phyloP scores from a whole-genome alignment of 2,888 invertebrate genomes.

The Bedellia somnulentella region DNA sequence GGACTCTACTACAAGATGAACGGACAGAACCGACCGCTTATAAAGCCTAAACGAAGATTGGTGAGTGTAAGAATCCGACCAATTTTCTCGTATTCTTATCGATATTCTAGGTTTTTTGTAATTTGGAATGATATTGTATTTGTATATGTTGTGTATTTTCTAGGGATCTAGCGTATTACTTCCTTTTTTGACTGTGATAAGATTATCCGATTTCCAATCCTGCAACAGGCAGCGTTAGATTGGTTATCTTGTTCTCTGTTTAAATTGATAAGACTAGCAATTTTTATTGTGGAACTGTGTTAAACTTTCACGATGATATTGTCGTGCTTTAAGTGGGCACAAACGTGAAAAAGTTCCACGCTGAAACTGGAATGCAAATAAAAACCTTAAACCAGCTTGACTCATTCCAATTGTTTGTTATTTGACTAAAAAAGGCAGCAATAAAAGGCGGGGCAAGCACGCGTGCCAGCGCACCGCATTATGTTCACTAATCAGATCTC shows the following conservation, averaged over 20 bases:
- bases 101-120: constrained; percentile 6
- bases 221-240: too few species aligned
- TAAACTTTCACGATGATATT: too few species aligned
- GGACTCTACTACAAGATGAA: constrained; percentile 99
- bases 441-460: constrained; percentile 56
- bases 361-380: too few species aligned
- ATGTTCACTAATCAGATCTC: constrained; percentile 52
- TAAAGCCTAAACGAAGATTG: constrained; percentile 99
- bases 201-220: too few species aligned
- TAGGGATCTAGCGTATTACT: too few species aligned
- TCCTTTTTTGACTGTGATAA: too few species aligned
- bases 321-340: too few species aligned
- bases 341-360: too few species aligned
- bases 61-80: constrained; percentile 79
- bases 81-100: constrained; percentile 21
- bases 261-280: too few species aligned
- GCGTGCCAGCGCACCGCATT: constrained; percentile 45
- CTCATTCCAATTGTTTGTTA: constrained; percentile 41
- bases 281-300: too few species aligned
- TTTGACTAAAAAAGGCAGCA: constrained; percentile 54
- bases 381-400: too few species aligned
- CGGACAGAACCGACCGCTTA: constrained; percentile 96
- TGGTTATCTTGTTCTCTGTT: too few species aligned
- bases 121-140: neutral
- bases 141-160: neutral